phyloP scores from a whole-genome alignment of 2,888 invertebrate genomes.

The Quadroppia sp. region DNA sequence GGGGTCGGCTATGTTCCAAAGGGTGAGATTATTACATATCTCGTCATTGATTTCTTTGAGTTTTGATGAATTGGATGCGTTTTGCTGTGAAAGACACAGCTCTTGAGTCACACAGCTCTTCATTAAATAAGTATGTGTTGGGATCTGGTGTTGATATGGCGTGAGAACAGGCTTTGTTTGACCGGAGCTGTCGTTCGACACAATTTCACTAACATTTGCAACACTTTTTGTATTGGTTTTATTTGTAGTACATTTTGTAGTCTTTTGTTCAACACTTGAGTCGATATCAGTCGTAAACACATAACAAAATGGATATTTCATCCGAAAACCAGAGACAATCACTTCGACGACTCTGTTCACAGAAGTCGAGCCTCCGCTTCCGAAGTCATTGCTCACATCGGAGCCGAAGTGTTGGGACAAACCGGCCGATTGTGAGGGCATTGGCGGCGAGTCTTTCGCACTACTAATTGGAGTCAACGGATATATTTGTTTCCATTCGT shows the following conservation, averaged over 20 bases:
- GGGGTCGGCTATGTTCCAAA: slow-evolving; percentile 38
- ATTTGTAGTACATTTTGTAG: not conserved
- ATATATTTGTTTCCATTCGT: slow-evolving; percentile 94
- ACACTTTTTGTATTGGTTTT: slow-evolving; percentile 19
- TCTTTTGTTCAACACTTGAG: slow-evolving; percentile 13
- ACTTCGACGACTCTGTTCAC: slow-evolving; percentile 62
- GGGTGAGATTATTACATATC: not conserved
- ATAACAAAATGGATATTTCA: slow-evolving; percentile 93
- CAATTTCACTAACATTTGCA: not conserved
- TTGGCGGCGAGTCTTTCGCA: not conserved
- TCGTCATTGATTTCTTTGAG: slow-evolving; percentile 19
- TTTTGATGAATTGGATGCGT: not conserved
- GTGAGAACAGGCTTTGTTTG: not conserved
- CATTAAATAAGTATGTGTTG: slow-evolving; percentile 38
- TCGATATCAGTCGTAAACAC: slow-evolving; percentile 57
- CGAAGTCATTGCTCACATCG: slow-evolving; percentile 4
- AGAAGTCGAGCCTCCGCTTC: slow-evolving; percentile 49
- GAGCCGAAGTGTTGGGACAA: slow-evolving; percentile 22
- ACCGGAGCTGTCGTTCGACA: not conserved
- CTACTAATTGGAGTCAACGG: slow-evolving; percentile 59
- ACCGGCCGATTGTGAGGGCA: not conserved
- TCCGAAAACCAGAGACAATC: slow-evolving; percentile 71
- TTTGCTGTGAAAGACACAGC: slow-evolving; percentile 3
- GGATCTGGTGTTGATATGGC: slow-evolving; percentile 33
- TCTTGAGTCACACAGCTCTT: slow-evolving; percentile 25